Evolutionary conservation across 2,888 invertebrate genomes (phyloP).

Genomic region (Homarus gammarus): DNA sequence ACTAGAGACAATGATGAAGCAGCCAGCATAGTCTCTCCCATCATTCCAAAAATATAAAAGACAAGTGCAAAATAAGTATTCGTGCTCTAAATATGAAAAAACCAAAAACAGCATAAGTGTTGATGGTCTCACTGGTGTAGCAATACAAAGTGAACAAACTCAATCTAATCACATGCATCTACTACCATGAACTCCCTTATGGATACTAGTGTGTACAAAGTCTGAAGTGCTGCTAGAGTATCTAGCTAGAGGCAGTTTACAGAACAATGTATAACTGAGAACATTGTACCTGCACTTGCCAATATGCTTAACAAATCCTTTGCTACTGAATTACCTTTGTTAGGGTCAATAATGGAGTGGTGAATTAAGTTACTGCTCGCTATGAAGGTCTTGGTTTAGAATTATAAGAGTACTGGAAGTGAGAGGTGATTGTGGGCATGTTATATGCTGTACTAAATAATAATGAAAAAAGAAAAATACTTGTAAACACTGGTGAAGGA

Average conservation of each 20-base stretch:
- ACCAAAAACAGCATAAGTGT: background rate
- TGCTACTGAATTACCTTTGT: background rate
- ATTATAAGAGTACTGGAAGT: too few relatives aligned
- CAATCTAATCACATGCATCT: background rate
- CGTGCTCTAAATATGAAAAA: background rate
- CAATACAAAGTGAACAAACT: background rate
- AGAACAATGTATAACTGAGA: background rate
- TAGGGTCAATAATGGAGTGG: background rate
- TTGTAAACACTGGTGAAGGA: too few relatives aligned
- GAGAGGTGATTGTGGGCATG: too few relatives aligned
- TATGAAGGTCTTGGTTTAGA: background rate
- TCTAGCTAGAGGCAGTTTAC: background rate
- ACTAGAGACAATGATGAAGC: too few relatives aligned
- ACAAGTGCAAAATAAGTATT: background rate
- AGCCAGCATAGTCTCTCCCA: too few relatives aligned
- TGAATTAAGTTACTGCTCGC: background rate
- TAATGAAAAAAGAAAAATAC: too few relatives aligned
- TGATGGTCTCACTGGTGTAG: background rate
- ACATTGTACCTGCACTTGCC: background rate
- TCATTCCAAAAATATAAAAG: too few relatives aligned
- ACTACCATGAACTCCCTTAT: too few relatives aligned
- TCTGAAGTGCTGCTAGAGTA: background rate
- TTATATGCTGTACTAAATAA: too few relatives aligned
- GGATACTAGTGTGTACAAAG: too few relatives aligned
- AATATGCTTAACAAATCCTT: background rate